phyloP scores from a whole-genome alignment of 2,888 invertebrate species.

The Andrena minutula region DNA sequence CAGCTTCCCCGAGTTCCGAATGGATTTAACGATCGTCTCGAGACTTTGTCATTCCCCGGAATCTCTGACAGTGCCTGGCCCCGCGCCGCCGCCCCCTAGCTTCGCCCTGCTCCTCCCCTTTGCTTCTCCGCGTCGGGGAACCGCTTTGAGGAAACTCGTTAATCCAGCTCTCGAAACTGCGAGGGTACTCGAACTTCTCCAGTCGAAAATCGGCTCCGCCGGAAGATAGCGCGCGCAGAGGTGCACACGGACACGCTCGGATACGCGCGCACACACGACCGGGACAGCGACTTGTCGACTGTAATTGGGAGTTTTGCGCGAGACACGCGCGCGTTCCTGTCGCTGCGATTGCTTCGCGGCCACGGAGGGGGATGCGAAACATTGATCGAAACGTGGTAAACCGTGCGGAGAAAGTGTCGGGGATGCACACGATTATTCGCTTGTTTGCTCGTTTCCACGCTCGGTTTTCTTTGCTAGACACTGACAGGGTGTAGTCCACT shows the following conservation, averaged over 20 bases:
- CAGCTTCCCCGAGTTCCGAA: constrained; percentile 60
- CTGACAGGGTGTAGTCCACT: too few relatives aligned
- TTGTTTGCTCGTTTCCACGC: too few relatives aligned
- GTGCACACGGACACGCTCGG: not conserved
- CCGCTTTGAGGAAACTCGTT: constrained; percentile 76
- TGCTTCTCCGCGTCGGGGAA: constrained; percentile 40
- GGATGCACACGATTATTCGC: too few relatives aligned
- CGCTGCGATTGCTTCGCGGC: constrained; percentile 27
- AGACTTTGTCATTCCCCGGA: constrained; percentile 71
- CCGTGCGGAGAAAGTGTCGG: not conserved
- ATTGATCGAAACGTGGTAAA: constrained; percentile 6
- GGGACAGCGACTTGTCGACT: constrained; percentile 42
- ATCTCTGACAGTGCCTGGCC: constrained; percentile 60
- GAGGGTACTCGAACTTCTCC: constrained; percentile 71
- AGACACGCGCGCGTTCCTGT: constrained; percentile 39
- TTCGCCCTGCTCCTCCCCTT: constrained; percentile 28
- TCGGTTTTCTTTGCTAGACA: too few relatives aligned
- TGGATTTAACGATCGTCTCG: constrained; percentile 73
- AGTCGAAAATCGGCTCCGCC: constrained; percentile 67
- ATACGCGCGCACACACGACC: not conserved
- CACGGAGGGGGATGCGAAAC: not conserved
- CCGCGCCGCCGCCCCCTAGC: constrained; percentile 2
- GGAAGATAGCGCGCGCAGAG: constrained; percentile 39
- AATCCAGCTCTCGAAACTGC: constrained; percentile 75
- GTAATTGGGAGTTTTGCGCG: constrained; percentile 66